These are phyloP conservation scores for Ptyas mucosa DNA, from an alignment of 2,113 vertebrate species.

Conservation along the genomic window DNA sequence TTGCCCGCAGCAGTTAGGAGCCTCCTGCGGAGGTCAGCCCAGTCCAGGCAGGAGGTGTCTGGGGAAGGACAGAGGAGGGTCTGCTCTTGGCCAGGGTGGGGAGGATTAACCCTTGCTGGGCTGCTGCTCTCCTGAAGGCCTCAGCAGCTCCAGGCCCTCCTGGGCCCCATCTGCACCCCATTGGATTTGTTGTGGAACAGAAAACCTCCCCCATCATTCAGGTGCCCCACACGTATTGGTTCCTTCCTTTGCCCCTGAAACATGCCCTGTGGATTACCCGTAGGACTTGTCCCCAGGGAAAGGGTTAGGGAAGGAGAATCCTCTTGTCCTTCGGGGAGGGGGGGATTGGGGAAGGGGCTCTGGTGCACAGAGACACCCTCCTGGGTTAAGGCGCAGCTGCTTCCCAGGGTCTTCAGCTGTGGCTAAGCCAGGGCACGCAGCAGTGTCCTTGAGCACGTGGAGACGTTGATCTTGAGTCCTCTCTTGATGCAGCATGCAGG, in stretches of 20 bases:
- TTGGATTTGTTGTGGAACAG: background rate
- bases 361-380: too few relatives aligned
- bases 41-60: background rate
- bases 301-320: too few relatives aligned
- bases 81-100: conserved; percentile 13
- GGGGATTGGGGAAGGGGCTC: too few relatives aligned
- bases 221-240: background rate
- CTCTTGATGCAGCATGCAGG: background rate
- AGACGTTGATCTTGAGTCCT: background rate
- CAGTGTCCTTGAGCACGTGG: background rate
- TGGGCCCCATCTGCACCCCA: background rate
- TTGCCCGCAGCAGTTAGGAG: background rate
- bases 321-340: background rate
- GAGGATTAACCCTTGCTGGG: conserved; percentile 37
- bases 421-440: background rate
- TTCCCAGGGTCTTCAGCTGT: background rate
- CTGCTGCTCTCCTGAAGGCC: accelerated
- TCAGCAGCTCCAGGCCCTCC: background rate
- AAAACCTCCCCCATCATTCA: too few relatives aligned
- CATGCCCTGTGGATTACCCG: too few relatives aligned
- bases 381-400: too few relatives aligned
- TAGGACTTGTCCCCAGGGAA: background rate
- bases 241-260: background rate
- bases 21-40: background rate
- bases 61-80: background rate